Base-by-base conservation (phyloP, 2,888 invertebrate species). In the Acleris cristana region DNA sequence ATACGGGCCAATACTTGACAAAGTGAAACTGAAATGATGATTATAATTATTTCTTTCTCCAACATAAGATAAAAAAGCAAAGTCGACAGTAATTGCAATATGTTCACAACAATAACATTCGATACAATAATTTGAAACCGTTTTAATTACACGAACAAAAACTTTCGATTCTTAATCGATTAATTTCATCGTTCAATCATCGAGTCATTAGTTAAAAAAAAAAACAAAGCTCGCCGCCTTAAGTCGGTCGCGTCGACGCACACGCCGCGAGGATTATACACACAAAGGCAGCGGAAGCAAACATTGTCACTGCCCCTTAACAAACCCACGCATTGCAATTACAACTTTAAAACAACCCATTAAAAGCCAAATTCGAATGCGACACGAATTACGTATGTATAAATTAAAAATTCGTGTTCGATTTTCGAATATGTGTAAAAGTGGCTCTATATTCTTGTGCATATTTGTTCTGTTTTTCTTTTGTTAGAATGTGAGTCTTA, bases 211-310 rank as follows among this genome's bases (percentile, higher is more conserved):
- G 79, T 80, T 79, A 71, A 75, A 73, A 72, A 73, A 72, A 70
- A 65, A 87, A 86, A 88, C 82, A 77, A 72, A 72, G 72, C 57
- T 61, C 71, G 75, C 75, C 81, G 81, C 82, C 80, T 84, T 83
- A 82, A 83, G 82, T 69, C 76, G 59, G 75, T 73, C 87, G 85
- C 87, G 86, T 78, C 73, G 84, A 76, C 84, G 90, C 91, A 90
- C 85, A 79, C 79, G 73, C 73, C 79, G 74, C 70, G 81, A 82
- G 87, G 91, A 90, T 91, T 90, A 91, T 78, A 80, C 70, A 62
- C 78, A 84, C 85, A 85, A 86, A 85, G 80, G 81, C 79, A 51
- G 40, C 81, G 84, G 83, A 74, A 75, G 72, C 72, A 78, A 83
- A 80, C 81, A 80, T 74, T 18, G 71, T 76, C 76, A 81, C 84